Evolutionary conservation across 2,888 invertebrate species (phyloP), one percentile per base, ranked within the genome.

Genomic region (Tipula vernalis): DNA sequence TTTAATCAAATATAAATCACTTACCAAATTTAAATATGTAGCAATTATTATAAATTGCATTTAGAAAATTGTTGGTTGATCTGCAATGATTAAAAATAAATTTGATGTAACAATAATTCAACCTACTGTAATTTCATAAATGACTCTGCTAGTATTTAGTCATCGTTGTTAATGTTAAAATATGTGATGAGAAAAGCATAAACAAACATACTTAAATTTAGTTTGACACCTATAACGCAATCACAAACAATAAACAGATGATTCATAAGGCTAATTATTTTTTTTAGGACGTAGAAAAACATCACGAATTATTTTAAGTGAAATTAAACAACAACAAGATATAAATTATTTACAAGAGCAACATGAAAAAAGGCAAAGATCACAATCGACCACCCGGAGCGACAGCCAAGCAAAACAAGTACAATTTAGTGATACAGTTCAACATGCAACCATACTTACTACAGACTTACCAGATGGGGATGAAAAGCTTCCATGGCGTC

Each of bases 401-500:
- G 18, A 41, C 18, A 42, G 41, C 12, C 41, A 85, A 42, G 44
- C 41, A 4, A 86, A 86, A 15, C 86, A 86, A 86, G 47, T 83
- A 1, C 85, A 85, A 84, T 87, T 86, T 86, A 39, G 57, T 41
- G 36, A 85, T 13, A 86, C 86, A 8, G 36, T 83, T 57, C 87
- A 88, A 44, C 86, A 86, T 8, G 83, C 83, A 88, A 89, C 89
- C 83, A 85, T 86, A 57, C 89, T 89, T 86, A 88, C 88, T 83
- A 87, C 88, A 15, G 93, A 93, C 88, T 39, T 87, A 1, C 93
- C 93, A 13, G 88, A 91, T 88, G 93, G 93, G 41, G 94, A 94
- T 89, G 93, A 93, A 90, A 91, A 92, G 42, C 89, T 94, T 88
- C 93, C 93, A 28, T 94, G 94, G 94, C 90, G 93, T 6, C 90